Conservation (phyloP, 1,140 invertebrate species). For the Lycorma delicatula region DNA sequence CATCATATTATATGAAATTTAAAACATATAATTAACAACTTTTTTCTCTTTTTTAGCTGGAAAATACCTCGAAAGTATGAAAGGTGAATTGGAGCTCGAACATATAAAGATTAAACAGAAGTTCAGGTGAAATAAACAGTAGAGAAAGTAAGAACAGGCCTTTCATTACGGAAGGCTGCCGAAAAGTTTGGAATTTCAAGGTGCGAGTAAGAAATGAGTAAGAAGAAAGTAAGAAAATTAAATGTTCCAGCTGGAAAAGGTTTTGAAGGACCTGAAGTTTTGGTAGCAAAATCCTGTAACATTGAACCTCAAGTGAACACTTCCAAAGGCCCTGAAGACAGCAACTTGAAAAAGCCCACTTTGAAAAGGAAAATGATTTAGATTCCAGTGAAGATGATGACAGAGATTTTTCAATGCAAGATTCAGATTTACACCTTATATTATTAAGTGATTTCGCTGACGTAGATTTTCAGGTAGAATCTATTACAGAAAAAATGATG, state of each 20-base stretch:
- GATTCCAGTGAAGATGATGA: background rate
- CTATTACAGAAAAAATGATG: background rate
- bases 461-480: too few species aligned
- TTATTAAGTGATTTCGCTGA: background rate
- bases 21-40: background rate
- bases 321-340: too few species aligned
- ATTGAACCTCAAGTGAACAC: background rate
- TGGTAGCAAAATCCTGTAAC: background rate
- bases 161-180: slow-evolving; percentile 14
- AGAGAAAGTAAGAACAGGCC: slow-evolving; percentile 1
- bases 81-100: slow-evolving; percentile 9
- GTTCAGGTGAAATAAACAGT: too few species aligned
- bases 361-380: background rate
- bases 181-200: slow-evolving; percentile 15
- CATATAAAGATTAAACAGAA: slow-evolving; percentile 15
- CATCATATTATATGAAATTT: slow-evolving; percentile 12
- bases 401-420: background rate
- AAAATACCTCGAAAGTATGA: slow-evolving; percentile 15
- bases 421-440: background rate
- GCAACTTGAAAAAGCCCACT: too few species aligned
- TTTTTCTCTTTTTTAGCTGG: slow-evolving; percentile 10
- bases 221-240: slow-evolving; percentile 8
- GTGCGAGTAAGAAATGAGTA: slow-evolving; percentile 10
- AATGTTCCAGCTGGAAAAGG: slow-evolving; percentile 5
- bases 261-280: background rate